Evolutionary conservation across 2,113 vertebrate genomes (phyloP), one percentile per base, ranked within the genome.

Genomic region (Andinoacara biseriatus): DNA sequence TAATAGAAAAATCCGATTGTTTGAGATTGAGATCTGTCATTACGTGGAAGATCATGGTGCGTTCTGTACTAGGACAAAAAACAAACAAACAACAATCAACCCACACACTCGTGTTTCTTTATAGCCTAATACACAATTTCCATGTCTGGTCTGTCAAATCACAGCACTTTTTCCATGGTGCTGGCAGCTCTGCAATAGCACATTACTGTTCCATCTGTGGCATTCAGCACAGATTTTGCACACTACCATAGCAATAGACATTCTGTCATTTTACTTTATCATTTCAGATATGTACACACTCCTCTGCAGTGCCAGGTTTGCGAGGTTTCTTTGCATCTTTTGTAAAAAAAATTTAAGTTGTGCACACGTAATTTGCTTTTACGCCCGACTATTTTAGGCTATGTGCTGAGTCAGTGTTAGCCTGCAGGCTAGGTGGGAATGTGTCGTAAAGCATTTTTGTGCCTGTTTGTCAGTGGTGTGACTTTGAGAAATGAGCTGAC

Each of bases 381-480:
- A 72, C 78, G 63, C 69, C 29, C 35, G 14, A 63, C 11, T 26
- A 54, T 56, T 52, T 76, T 78, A 35, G 6, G 26, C 17, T 52
- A 14, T 59, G 56, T 80, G 52, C 59, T 78, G 46, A 83, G 72
- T 60, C 40, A 72, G n/a, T 75, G 49, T 13, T 82, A 79, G 78
- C 81, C 83, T 80, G 60, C 63, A 63, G 86, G 56, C 58, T 15
- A 78, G 46, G 74, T 84, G 77, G 76, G 83, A 80, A 52, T 62
- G 72, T 86, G 65, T 69, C 84, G 78, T 86, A 78, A 84, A 82
- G 60, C 63, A 56, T 43, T 38, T 22, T 57, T 24, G 43, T 61
- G 58, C 26, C 22, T 67, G 56, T 58, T 56, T 76, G 67, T 86
- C 22, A 26, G 13, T 29, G 33, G 65, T 49, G 75, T 58, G 72